Percentiles rank a stretch among this genome's conserved stretches.
Conservation (phyloP, 2,888 invertebrate species). For the Drosophila peninsularis region DNA sequence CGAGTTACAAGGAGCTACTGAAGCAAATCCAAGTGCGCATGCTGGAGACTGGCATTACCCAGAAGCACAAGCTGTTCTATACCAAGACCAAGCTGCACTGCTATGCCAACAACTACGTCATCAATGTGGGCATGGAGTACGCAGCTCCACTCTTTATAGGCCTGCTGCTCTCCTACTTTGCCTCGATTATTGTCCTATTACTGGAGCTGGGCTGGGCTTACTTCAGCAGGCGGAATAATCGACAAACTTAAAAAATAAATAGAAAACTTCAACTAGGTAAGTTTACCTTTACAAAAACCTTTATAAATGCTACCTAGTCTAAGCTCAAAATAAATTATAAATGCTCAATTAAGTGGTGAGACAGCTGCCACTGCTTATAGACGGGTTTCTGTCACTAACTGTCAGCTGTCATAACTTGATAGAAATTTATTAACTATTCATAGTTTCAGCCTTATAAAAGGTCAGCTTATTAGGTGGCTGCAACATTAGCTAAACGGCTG, state of each 20-base stretch:
- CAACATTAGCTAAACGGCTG: slow-evolving; percentile 13
- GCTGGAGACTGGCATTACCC: slow-evolving; percentile 73
- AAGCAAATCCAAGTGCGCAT: slow-evolving; percentile 72
- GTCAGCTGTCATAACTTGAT: slow-evolving; percentile 15
- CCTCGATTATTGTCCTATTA: slow-evolving; percentile 54
- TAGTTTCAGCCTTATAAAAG: slow-evolving; percentile 44
- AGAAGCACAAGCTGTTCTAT: slow-evolving; percentile 69
- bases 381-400: slow-evolving; percentile 25
- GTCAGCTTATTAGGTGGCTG: not conserved
- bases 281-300: not conserved
- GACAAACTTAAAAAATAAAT: not conserved
- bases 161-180: slow-evolving; percentile 55
- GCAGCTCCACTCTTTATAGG: slow-evolving; percentile 77
- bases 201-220: slow-evolving; percentile 64
- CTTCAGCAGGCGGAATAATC: slow-evolving; percentile 5
- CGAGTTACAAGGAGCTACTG: slow-evolving; percentile 79
- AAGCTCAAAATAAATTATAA: not conserved
- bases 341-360: slow-evolving; percentile 18
- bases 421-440: slow-evolving; percentile 7
- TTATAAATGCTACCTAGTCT: not conserved
- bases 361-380: not conserved
- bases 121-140: slow-evolving; percentile 81
- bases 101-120: slow-evolving; percentile 69
- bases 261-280: slow-evolving; percentile 16
- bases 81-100: slow-evolving; percentile 71